Percentiles rank a stretch among this genome's conserved stretches.
These are phyloP conservation scores for Sarcophaga subvicina DNA, from an alignment of 2,888 invertebrate species.

Conservation along the genomic window DNA sequence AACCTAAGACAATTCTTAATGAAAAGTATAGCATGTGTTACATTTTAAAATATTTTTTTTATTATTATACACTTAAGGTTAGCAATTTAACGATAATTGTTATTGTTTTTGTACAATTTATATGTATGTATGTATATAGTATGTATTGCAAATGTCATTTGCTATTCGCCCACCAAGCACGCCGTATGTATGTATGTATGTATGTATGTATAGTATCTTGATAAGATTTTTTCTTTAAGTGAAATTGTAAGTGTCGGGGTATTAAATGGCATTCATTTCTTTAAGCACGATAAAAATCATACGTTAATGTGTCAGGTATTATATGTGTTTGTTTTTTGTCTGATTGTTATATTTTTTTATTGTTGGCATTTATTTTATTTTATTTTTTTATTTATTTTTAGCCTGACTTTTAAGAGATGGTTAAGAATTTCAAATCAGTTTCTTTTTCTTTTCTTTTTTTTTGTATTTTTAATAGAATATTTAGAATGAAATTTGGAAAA, in stretches of 20 bases:
- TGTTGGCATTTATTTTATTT: neutral
- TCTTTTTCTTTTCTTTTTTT: too few species aligned
- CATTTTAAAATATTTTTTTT: neutral
- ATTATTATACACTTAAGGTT: neutral
- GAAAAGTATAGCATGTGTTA: too few species aligned
- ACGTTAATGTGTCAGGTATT: slow-evolving; percentile 37
- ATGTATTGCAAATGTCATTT: too few species aligned
- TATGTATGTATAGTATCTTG: slow-evolving; percentile 29
- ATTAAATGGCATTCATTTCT: slow-evolving; percentile 46
- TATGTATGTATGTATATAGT: neutral
- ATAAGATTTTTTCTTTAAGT: slow-evolving; percentile 55
- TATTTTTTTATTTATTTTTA: neutral
- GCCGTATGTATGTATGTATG: neutral
- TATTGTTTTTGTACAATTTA: neutral
- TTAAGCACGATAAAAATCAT: slow-evolving; percentile 39
- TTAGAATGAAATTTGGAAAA: too few species aligned
- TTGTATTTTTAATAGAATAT: too few species aligned
- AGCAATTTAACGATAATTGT: neutral
- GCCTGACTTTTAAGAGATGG: too few species aligned
- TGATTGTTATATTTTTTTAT: neutral
- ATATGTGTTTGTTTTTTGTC: slow-evolving; percentile 8
- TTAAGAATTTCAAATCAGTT: too few species aligned
- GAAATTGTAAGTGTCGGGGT: slow-evolving; percentile 50
- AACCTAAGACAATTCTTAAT: too few species aligned
- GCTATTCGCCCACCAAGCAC: neutral